Evolutionary conservation across 1,140 invertebrate genomes (phyloP), one percentile per base, ranked within the genome.

Genomic region (Tachypleus tridentatus): DNA sequence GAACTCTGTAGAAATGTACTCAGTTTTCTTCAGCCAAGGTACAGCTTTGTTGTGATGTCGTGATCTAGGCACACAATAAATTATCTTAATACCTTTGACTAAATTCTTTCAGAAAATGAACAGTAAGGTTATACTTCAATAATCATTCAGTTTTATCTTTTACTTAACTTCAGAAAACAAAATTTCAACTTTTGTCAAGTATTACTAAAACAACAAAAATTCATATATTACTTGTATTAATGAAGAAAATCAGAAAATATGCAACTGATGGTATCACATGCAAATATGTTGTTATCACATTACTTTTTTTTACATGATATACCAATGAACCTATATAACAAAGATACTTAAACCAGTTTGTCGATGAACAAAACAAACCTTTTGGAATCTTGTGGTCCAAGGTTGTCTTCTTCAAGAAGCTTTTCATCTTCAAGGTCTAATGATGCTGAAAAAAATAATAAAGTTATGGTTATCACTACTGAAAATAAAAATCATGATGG

Each of bases 1-100:
- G 74, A 95, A 94, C 80, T 99, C 96, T 49, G 96, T 95, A 4
- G 96, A 98, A 75, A 99, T 99, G 75, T 99, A 99, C 77, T 99
- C 97, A 1, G 97, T 99, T 74, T 96, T 87, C 60, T 97, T 84
- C 71, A 98, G 82, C 94, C 95, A 98, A 3, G 94, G 96, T 3
- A 98, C 93, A 75, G 86, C 91, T 69, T 89, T 86, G 3, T 91
- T 90, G 82, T 97, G 93, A 80, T 96, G 91, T 6, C 88, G 81
- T 11, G 80, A 81, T 60, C 78, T 76, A 65, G 52, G 60, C 59
- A 52, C n/a, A 50, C 29, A 61, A 29, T 29, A 29, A 29, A 29
- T 29, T 29, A 29, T 29, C 29, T 29, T 29, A 29, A 29, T 29
- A 29, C 29, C 29, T 29, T 29, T 29, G 29, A 29, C 29, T 29